A percentile compares a stretch with the other conserved stretches of the same genome.
phyloP scores from a whole-genome alignment of 1,140 invertebrate species.

The Magallana angulata region DNA sequence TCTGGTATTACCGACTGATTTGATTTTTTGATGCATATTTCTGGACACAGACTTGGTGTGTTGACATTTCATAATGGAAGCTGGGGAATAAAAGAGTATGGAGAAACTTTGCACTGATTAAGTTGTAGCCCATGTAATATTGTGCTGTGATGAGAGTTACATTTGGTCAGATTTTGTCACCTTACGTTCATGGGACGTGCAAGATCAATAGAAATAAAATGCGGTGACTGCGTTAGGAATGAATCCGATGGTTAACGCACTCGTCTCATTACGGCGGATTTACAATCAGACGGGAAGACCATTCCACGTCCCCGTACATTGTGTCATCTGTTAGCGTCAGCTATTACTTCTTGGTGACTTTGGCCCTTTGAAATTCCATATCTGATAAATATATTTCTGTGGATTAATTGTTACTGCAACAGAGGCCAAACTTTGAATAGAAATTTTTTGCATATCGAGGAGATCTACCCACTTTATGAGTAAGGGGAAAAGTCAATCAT shows the following conservation, averaged over 20 bases:
- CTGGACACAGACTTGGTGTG: not conserved
- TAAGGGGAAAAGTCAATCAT: not conserved
- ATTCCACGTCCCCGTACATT: not conserved
- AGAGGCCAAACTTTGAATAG: not conserved
- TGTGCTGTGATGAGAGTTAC: not conserved
- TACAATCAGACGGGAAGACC: not conserved
- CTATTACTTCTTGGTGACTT: not conserved
- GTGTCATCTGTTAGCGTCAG: not conserved
- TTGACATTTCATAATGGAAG: constrained; percentile 19
- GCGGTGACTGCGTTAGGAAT: not conserved
- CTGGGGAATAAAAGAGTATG: not conserved
- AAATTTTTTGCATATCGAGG: not conserved
- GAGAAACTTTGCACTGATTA: not conserved
- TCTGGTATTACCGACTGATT: not conserved
- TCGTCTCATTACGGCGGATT: not conserved
- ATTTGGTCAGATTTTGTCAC: constrained; percentile 25
- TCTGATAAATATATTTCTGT: not conserved
- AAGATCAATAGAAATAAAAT: constrained; percentile 27
- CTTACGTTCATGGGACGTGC: not conserved
- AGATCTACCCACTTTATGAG: not conserved
- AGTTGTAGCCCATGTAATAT: not conserved
- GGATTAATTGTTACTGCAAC: not conserved
- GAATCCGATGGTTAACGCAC: not conserved
- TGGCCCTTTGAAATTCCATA: not conserved
- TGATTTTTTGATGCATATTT: constrained; percentile 21